Evolutionary conservation across 2,888 invertebrate genomes (phyloP).

Genomic region (Lepidochitona cinerea): DNA sequence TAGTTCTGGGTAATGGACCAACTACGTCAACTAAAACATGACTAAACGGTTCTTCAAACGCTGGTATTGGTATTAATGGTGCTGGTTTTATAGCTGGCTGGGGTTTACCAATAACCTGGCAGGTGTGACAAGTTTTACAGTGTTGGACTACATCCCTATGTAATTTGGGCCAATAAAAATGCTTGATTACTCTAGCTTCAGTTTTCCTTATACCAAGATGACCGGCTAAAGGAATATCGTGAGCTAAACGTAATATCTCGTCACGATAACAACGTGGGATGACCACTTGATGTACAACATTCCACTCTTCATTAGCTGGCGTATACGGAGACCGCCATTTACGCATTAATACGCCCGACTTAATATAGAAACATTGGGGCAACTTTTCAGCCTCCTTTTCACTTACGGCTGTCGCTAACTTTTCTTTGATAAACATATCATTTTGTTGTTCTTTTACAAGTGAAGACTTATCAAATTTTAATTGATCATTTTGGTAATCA

Average conservation of each 20-base stretch:
- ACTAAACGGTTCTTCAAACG: slow-evolving; percentile 14
- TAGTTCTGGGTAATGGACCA: slow-evolving; percentile 18
- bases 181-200: not conserved
- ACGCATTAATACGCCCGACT: slow-evolving; percentile 11
- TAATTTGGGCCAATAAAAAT: slow-evolving; percentile 18
- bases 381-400: not conserved
- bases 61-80: slow-evolving; percentile 14
- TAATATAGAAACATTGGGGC: not conserved
- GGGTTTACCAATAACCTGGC: slow-evolving; percentile 13
- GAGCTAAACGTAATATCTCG: slow-evolving; percentile 7
- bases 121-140: slow-evolving; percentile 16
- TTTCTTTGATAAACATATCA: not conserved
- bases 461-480: too few species aligned
- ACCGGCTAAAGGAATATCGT: slow-evolving; percentile 6
- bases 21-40: slow-evolving; percentile 9
- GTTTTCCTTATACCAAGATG: slow-evolving; percentile 12
- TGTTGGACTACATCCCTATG: slow-evolving; percentile 9
- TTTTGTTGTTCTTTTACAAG: not conserved
- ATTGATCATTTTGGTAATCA: too few species aligned
- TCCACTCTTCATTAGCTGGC: slow-evolving; percentile 8
- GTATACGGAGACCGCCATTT: slow-evolving; percentile 9
- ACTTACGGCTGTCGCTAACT: not conserved
- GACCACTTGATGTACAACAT: not conserved
- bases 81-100: not conserved
- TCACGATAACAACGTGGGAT: not conserved